Base-by-base conservation (phyloP, 1,140 invertebrate genomes). In the Calosoma granatense region DNA sequence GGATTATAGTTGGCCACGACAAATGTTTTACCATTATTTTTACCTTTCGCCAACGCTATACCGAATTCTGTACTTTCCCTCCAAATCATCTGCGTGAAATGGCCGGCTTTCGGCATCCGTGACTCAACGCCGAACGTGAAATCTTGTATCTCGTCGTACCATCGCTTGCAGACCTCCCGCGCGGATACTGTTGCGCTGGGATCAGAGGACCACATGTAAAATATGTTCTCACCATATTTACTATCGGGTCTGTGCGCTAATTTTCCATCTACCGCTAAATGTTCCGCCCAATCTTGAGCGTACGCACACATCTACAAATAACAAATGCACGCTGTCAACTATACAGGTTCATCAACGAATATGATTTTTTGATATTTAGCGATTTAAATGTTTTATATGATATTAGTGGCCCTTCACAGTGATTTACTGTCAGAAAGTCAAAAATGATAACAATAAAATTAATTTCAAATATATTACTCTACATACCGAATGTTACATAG, bases 1-100 rank as follows among this genome's bases (percentile, higher is more conserved):
- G 89, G 88, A 71, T 81, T 78, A 60, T 92, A 92, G 70, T 89
- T 88, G 0, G 84, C 85, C 0, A 92, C 88, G 1, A 92, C 81
- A 43, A 81, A 71, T 71, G 82, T 60, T 73, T 81, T 68, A 69
- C 78, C n/a, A 56, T 65, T 67, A 22, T 74, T 73, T 56, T 77
- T 83, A 47, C 41, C 41, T 64, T 82, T 83, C 11, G 87, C 86
- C 61, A 79, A 78, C 1, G 83, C 89, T 4, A 92, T 80, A 1
- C 89, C 90, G 59, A 92, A 71, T 66, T 90, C 82, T 58, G 71
- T 79, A 0, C 79, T 83, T 4, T 70, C 76, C 65, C 83, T 86
- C 90, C 90, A 92, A 1, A 91, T 72, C 1, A 87, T 78, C 74
- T 87, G 84, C 0, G 84, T 83, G 58, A 87, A 88, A 60, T 87